Conservation (phyloP, 2,797 vertebrate species). For the Chromis chromis region DNA sequence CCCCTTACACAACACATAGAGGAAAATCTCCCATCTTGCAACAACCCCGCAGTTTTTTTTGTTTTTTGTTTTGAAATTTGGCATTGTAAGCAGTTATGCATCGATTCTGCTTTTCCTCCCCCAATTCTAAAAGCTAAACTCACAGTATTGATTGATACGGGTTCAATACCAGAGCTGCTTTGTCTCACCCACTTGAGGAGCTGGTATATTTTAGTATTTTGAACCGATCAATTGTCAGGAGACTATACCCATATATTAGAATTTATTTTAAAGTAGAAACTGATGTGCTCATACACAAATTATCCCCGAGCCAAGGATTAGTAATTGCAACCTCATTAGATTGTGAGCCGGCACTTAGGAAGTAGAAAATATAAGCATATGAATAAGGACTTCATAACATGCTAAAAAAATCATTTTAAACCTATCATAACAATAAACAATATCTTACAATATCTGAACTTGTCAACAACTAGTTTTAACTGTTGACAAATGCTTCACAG, state of each 20-base stretch:
- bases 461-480: too few species aligned
- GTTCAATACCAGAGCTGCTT: neutral
- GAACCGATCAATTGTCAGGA: neutral
- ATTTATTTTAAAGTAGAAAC: slow-evolving; percentile 2
- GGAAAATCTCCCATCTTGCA: slow-evolving; percentile 9
- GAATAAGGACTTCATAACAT: too few species aligned
- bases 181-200: neutral
- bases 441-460: too few species aligned
- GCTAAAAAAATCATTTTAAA: neutral
- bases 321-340: neutral
- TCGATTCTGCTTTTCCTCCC: slow-evolving; percentile 6
- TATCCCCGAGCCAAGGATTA: neutral
- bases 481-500: too few species aligned
- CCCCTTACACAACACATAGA: neutral
- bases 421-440: neutral
- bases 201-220: neutral
- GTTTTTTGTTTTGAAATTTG: slow-evolving; percentile 3
- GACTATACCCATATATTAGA: neutral
- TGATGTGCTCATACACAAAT: neutral
- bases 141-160: neutral
- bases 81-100: neutral
- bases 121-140: neutral
- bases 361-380: too few species aligned
- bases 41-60: slow-evolving; percentile 35
- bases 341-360: too few species aligned